Evolutionary conservation across 2,113 vertebrate genomes (phyloP).

Genomic region (Crotalus tigris): DNA sequence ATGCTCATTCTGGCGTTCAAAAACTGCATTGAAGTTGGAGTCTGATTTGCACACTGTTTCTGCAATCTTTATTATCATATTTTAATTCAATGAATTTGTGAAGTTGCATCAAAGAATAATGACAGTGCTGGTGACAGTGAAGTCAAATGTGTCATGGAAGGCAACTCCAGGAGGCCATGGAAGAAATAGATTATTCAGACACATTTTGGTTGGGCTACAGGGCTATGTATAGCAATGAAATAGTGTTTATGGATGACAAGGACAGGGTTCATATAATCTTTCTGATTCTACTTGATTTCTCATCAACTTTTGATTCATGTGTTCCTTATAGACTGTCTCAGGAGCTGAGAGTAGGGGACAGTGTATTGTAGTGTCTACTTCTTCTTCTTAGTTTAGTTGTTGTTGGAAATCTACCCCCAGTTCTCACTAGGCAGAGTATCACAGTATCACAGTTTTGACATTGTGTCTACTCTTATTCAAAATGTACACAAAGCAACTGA

Average conservation of each 20-base stretch:
- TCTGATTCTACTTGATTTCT: background rate
- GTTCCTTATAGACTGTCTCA: background rate
- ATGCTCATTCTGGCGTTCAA: rapidly evolving
- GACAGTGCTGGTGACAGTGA: background rate
- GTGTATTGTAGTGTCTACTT: background rate
- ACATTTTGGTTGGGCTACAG: background rate
- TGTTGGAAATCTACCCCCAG: background rate
- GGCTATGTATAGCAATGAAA: background rate
- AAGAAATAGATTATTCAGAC: background rate
- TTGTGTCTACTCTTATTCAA: background rate
- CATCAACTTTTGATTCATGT: background rate
- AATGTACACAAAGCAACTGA: background rate
- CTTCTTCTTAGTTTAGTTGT: background rate
- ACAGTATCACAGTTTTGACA: background rate
- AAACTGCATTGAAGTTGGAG: background rate
- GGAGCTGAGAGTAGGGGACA: background rate
- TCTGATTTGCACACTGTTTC: background rate
- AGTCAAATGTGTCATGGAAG: background rate
- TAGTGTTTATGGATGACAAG: background rate
- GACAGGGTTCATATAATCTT: background rate
- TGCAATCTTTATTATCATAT: background rate
- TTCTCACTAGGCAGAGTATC: background rate
- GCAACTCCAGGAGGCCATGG: background rate
- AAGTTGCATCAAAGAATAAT: background rate
- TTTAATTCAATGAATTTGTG: background rate